Percentiles rank a stretch among this genome's conserved stretches.
Evolutionary conservation across 1,140 invertebrate species (phyloP).

Genomic region (Bombus sibiricus): DNA sequence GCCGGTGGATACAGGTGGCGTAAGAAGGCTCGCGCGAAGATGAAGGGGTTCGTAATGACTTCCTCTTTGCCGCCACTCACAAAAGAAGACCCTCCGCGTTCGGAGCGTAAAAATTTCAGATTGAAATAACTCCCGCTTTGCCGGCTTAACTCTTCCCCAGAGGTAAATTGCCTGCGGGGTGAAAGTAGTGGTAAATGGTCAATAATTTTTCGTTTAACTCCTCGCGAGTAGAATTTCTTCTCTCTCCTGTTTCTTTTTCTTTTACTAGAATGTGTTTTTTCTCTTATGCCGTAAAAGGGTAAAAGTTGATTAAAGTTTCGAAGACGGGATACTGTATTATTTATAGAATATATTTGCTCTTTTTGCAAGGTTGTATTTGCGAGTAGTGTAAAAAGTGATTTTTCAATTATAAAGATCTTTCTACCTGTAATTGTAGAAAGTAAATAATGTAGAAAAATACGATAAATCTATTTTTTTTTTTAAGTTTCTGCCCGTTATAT

Average conservation of each 20-base stretch:
- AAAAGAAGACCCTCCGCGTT: constrained; percentile 8
- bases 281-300: no score
- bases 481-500: no score
- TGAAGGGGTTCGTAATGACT: constrained; percentile 44
- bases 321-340: no score
- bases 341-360: no score
- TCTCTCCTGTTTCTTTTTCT: neutral
- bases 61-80: constrained; percentile 25
- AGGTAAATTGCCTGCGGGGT: neutral
- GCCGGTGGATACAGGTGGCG: constrained; percentile 52
- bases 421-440: no score
- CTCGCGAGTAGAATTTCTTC: neutral
- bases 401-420: no score
- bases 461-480: no score
- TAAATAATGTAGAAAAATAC: no score
- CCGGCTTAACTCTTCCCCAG: neutral
- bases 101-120: constrained; percentile 7
- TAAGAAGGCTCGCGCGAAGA: constrained; percentile 49
- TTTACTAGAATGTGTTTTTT: no score
- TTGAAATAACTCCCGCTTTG: constrained; percentile 19
- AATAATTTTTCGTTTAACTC: constrained; percentile 13
- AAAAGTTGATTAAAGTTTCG: no score
- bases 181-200: neutral
- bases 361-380: no score
- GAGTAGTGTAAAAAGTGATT: no score